Base-by-base conservation (phyloP, 2,797 vertebrate species). In the Anabas testudineus region DNA sequence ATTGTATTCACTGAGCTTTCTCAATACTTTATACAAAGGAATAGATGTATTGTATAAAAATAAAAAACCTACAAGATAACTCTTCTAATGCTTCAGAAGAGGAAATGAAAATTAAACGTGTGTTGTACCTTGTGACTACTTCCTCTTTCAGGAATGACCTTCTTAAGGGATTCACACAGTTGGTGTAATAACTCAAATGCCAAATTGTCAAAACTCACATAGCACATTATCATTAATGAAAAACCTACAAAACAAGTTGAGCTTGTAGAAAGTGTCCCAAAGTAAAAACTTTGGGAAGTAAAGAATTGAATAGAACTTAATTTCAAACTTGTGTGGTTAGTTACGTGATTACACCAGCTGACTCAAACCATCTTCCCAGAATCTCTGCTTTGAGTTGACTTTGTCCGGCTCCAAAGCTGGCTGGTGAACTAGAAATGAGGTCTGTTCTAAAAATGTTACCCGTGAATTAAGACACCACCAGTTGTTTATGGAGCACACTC, bases 371-470 rank as follows among this genome's bases (percentile, higher is more conserved):
- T 60, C 13, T n/a, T 46, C 21, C 26, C 13, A 12, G 10, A 53
- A 32, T 9, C 28, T 77, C 64, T 84, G 68, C 71, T 78, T 61
- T 71, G 28, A 64, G 52, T 49, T 60, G 63, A 49, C 36, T 67
- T 37, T 71, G 66, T 77, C 16, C 39, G 51, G 51, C 45, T 68
- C 37, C 16, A 6, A 54, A 13, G 21, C 22, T 42, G 28, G 51
- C 28, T 14, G 12, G 5, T 48, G 30, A 7, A 48, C 15, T 12
- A 24, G 28, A 57, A 16, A 59, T 10, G 3, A 49, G 46, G 37
- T 43, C 34, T 28, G 5, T 28, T 28, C 26, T 28, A 28, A 28
- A 28, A 4, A 15, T 47, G 42, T 19, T n/a, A n/a, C 2, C 5
- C 9, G 13, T 24, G 7, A 39, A 41, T 39, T 19, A 16, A 5